These are phyloP conservation scores for Metellina segmentata DNA, from an alignment of 2,888 invertebrate species.

Conservation along the genomic window DNA sequence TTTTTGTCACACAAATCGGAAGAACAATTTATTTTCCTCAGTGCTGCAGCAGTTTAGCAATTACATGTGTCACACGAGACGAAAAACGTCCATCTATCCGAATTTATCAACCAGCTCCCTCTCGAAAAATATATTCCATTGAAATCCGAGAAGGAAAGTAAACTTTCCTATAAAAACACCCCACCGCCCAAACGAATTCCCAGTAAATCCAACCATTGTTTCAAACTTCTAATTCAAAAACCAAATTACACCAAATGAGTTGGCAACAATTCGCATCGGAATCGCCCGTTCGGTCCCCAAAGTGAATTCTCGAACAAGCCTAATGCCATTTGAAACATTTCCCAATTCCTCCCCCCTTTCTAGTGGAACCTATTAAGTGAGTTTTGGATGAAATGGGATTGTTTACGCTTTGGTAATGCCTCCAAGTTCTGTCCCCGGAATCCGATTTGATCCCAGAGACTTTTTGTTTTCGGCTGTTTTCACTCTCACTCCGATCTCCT, in stretches of 20 bases:
- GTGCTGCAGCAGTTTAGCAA: too few relatives aligned
- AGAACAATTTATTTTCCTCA: too few relatives aligned
- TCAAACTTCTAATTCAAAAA: neutral
- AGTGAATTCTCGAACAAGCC: neutral
- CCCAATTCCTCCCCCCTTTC: neutral
- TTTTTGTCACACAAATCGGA: too few relatives aligned
- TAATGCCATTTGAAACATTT: neutral
- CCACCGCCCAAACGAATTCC: neutral
- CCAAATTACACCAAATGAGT: neutral
- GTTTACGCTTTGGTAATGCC: neutral
- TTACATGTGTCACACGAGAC: too few relatives aligned
- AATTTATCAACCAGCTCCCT: too few relatives aligned
- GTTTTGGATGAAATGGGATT: neutral
- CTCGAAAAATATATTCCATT: neutral
- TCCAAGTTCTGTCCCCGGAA: neutral
- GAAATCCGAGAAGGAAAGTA: neutral
- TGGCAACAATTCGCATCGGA: neutral
- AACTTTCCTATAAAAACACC: neutral
- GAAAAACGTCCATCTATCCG: too few relatives aligned
- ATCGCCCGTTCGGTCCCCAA: neutral
- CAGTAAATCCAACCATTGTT: neutral
- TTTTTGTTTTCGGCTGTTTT: neutral
- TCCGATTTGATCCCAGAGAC: neutral
- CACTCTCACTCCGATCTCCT: neutral
- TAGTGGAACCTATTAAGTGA: neutral